Conservation (phyloP, 2,113 vertebrate genomes). For the Anolis carolinensis region DNA sequence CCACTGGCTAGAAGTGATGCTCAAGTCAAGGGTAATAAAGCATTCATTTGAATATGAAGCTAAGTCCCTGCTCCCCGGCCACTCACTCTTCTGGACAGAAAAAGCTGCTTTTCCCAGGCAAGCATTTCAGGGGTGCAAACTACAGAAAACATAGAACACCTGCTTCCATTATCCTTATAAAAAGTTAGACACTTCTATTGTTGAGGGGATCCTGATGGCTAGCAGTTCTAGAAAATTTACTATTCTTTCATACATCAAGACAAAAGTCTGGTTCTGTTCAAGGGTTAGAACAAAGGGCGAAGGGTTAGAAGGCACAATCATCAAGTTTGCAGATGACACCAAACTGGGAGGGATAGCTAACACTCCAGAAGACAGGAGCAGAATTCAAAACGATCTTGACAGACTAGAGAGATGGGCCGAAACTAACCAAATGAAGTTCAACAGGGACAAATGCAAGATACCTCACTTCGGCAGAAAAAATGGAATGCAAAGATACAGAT, state of each 20-base stretch:
- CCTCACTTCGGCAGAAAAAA: too few relatives aligned
- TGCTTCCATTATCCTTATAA: slow-evolving; percentile 61
- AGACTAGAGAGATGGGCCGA: too few relatives aligned
- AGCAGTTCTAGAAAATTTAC: slow-evolving; percentile 54
- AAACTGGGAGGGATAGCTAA: too few relatives aligned
- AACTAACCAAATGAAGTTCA: too few relatives aligned
- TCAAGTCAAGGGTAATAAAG: slow-evolving; percentile 56
- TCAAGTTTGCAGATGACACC: too few relatives aligned
- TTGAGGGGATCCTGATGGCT: slow-evolving; percentile 55
- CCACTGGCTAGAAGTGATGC: slow-evolving; percentile 66
- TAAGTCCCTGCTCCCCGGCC: slow-evolving; percentile 65
- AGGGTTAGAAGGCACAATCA: too few relatives aligned
- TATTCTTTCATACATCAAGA: slow-evolving; percentile 54
- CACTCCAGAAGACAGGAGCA: too few relatives aligned
- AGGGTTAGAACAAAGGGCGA: too few relatives aligned
- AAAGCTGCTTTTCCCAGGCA: slow-evolving; percentile 67
- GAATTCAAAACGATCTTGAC: too few relatives aligned
- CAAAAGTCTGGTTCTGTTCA: too few relatives aligned
- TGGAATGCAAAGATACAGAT: too few relatives aligned
- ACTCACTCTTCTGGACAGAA: slow-evolving; percentile 60
- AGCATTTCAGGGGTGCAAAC: slow-evolving; percentile 59
- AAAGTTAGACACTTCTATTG: slow-evolving; percentile 51
- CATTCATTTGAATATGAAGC: slow-evolving; percentile 69
- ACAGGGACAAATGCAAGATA: too few relatives aligned
- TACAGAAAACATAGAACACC: slow-evolving; percentile 67